phyloP scores from a whole-genome alignment of 2,888 invertebrate genomes.

The Glomeris marginata region DNA sequence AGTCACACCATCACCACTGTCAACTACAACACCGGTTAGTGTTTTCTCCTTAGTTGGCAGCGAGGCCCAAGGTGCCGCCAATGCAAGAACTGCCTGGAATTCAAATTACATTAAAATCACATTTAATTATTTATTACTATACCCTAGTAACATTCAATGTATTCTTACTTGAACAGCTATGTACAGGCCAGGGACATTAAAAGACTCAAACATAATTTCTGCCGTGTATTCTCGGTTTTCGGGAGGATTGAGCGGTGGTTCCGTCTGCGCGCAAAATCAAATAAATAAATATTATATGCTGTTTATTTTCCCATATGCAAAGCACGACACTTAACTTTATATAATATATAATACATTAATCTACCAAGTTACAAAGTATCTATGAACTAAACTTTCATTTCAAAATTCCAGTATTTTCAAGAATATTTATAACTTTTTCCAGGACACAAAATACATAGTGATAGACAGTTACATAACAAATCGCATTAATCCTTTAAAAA shows the following conservation, averaged over 20 bases:
- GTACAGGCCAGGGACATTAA: constrained; percentile 97
- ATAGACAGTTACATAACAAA: too few species aligned
- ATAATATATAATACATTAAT: too few species aligned
- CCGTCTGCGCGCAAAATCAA: constrained; percentile 44
- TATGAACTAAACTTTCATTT: too few species aligned
- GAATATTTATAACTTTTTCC: too few species aligned
- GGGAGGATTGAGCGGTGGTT: constrained; percentile 97
- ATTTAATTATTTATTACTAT: too few species aligned
- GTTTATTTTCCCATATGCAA: too few species aligned
- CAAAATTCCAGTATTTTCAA: too few species aligned
- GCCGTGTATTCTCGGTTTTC: constrained; percentile 66
- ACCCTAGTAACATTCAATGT: neutral
- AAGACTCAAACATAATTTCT: constrained; percentile 99
- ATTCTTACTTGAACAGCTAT: constrained; percentile 92
- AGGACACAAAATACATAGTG: too few species aligned
- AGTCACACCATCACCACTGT: constrained; percentile 99
- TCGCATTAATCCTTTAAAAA: too few species aligned
- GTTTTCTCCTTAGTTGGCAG: constrained; percentile 77
- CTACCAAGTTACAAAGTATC: too few species aligned
- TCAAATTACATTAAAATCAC: neutral
- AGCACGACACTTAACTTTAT: too few species aligned
- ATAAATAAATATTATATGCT: too few species aligned
- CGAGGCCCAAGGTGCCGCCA: constrained; percentile 97
- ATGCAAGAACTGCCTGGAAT: constrained; percentile 69
- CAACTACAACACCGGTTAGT: constrained; percentile 94